Conservation (phyloP, 2,888 invertebrate genomes). For the Nemotelus nigrinus region DNA sequence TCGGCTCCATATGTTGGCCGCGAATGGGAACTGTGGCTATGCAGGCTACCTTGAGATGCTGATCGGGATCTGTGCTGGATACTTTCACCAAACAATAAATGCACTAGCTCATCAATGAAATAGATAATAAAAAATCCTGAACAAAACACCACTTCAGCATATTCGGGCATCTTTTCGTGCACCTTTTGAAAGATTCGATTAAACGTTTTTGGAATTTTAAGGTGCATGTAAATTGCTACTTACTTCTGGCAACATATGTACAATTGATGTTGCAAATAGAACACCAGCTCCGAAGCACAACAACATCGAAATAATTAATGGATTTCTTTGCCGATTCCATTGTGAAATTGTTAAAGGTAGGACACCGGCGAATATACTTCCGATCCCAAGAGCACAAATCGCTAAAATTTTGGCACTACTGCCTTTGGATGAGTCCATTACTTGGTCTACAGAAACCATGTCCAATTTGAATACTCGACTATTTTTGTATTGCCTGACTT, state of each 20-base stretch:
- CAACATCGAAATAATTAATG: constrained; percentile 73
- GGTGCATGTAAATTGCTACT: constrained; percentile 45
- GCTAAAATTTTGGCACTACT: constrained; percentile 72
- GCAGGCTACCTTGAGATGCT: neutral
- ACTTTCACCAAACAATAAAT: constrained; percentile 70
- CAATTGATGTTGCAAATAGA: constrained; percentile 77
- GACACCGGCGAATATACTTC: constrained; percentile 77
- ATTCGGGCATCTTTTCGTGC: constrained; percentile 69
- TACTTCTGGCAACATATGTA: constrained; percentile 86
- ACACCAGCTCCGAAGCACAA: constrained; percentile 86
- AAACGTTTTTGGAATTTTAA: neutral
- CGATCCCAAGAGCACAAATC: constrained; percentile 73
- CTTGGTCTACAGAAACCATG: neutral
- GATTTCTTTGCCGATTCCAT: constrained; percentile 69
- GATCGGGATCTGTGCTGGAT: constrained; percentile 55
- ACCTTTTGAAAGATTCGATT: constrained; percentile 55
- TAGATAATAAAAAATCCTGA: constrained; percentile 78
- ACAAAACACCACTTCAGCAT: constrained; percentile 74
- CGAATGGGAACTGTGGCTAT: neutral
- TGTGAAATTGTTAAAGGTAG: constrained; percentile 74
- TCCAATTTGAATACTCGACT: neutral
- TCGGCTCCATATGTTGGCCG: constrained; percentile 44
- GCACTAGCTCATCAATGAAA: constrained; percentile 77
- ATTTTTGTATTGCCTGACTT: neutral
- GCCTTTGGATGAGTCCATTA: constrained; percentile 39